A percentile compares a stretch with the other conserved stretches of the same genome.
These are phyloP conservation scores for Trypoxylon attenuatum DNA, from an alignment of 2,888 invertebrate genomes.

Conservation along the genomic window DNA sequence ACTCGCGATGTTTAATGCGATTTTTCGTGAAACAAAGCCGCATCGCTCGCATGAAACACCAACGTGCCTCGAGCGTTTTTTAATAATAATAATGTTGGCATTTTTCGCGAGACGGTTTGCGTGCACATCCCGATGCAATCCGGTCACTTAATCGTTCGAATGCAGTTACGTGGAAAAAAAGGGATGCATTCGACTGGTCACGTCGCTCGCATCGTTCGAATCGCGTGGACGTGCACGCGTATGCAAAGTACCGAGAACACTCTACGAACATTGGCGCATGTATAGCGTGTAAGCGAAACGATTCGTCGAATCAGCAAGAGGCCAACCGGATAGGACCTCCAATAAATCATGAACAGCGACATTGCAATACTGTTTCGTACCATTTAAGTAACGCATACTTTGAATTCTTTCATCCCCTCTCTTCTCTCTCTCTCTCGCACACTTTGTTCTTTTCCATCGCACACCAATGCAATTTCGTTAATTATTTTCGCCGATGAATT, in stretches of 20 bases:
- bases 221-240: slow-evolving; percentile 15
- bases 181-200: background rate
- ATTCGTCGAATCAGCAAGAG: slow-evolving; percentile 50
- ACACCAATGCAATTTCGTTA: no score
- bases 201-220: slow-evolving; percentile 29
- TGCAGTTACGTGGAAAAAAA: background rate
- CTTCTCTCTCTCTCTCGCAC: background rate
- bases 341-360: slow-evolving; percentile 1
- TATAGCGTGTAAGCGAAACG: slow-evolving; percentile 12
- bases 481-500: no score
- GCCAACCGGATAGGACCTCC: slow-evolving; percentile 30
- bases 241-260: slow-evolving; percentile 22
- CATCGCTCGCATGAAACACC: background rate
- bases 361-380: slow-evolving; percentile 6
- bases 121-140: background rate
- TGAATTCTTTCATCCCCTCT: background rate
- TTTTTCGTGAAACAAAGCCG: slow-evolving; percentile 13
- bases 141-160: slow-evolving; percentile 11
- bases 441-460: background rate
- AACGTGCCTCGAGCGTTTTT: background rate
- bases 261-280: slow-evolving; percentile 14
- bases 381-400: slow-evolving; percentile 9
- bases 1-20: background rate
- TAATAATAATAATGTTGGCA: slow-evolving; percentile 22
- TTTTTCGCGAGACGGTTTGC: slow-evolving; percentile 1